Percentiles rank a stretch among this genome's conserved stretches.
Conservation (phyloP, 64 coral and sea anemone genomes). For the Stichodactyla mertensii region DNA sequence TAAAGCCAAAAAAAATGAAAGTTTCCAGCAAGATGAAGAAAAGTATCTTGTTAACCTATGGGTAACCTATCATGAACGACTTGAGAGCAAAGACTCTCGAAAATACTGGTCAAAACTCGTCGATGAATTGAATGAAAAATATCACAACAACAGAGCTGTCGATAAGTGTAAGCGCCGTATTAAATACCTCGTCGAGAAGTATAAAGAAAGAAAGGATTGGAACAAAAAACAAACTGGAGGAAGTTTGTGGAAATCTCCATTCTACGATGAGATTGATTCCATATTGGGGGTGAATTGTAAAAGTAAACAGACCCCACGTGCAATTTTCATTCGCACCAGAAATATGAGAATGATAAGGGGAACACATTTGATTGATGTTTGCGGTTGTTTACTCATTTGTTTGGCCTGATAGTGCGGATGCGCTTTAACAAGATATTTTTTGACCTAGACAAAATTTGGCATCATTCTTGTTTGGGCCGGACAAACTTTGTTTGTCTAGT, state of each 20-base stretch:
- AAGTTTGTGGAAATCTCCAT: conserved; percentile 16
- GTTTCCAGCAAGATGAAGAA: conserved; percentile 36
- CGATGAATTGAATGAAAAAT: conserved; percentile 43
- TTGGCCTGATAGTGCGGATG: too few relatives aligned
- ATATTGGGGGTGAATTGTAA: conserved; percentile 53
- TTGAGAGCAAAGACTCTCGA: conserved; percentile 41
- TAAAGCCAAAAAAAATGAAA: conserved; percentile 28
- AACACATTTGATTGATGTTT: too few relatives aligned
- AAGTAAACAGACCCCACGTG: too few relatives aligned
- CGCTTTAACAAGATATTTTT: too few relatives aligned
- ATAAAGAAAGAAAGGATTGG: conserved; percentile 61
- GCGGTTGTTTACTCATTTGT: too few relatives aligned
- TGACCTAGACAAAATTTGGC: too few relatives aligned
- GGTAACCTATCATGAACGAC: conserved; percentile 26
- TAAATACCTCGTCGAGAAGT: conserved; percentile 48
- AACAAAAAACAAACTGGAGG: conserved; percentile 42
- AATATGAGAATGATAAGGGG: too few relatives aligned
- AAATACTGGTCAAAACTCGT: conserved; percentile 32
- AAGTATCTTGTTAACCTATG: conserved; percentile 53
- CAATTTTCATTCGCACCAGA: too few relatives aligned
- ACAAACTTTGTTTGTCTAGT: too few relatives aligned
- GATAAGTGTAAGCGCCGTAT: conserved; percentile 54
- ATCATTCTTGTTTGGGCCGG: too few relatives aligned
- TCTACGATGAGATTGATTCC: conserved; percentile 53
- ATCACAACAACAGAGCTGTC: conserved; percentile 23